These are phyloP conservation scores for Hirudinaria manillensis DNA, from an alignment of 2,888 invertebrate genomes.

Conservation along the genomic window DNA sequence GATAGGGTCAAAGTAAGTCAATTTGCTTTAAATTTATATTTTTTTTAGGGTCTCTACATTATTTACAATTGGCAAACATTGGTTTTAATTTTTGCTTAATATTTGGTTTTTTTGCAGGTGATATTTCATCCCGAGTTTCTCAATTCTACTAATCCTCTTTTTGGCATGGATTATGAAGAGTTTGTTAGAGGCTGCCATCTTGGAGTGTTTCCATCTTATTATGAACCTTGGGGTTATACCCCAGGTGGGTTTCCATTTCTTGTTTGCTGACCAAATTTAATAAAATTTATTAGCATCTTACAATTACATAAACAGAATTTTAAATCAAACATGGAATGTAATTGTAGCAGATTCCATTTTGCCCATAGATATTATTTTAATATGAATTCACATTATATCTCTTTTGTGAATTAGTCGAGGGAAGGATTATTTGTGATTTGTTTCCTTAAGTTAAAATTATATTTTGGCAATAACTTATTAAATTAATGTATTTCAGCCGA, in stretches of 20 bases:
- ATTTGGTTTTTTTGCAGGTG: slow-evolving; percentile 61
- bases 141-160: slow-evolving; percentile 90
- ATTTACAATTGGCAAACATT: background rate
- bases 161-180: slow-evolving; percentile 96
- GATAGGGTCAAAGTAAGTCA: slow-evolving; percentile 82
- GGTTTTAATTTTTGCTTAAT: background rate
- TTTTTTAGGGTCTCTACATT: background rate
- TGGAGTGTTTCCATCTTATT: slow-evolving; percentile 97
- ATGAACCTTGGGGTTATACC: slow-evolving; percentile 99
- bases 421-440: too few relatives aligned
- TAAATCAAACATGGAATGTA: too few relatives aligned
- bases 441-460: too few relatives aligned
- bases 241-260: slow-evolving; percentile 59
- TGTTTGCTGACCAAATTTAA: slow-evolving; percentile 4
- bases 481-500: slow-evolving; percentile 63
- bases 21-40: background rate
- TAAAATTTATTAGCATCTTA: too few relatives aligned
- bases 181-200: slow-evolving; percentile 97
- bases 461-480: too few relatives aligned
- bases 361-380: too few relatives aligned
- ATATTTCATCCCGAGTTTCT: slow-evolving; percentile 99
- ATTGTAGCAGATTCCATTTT: too few relatives aligned
- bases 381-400: too few relatives aligned
- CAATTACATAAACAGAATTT: too few relatives aligned
- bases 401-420: too few relatives aligned